A percentile compares a stretch with the other conserved stretches of the same genome.
phyloP scores from a whole-genome alignment of 92 coral and sea anemone genomes.

The Porites evermanni region DNA sequence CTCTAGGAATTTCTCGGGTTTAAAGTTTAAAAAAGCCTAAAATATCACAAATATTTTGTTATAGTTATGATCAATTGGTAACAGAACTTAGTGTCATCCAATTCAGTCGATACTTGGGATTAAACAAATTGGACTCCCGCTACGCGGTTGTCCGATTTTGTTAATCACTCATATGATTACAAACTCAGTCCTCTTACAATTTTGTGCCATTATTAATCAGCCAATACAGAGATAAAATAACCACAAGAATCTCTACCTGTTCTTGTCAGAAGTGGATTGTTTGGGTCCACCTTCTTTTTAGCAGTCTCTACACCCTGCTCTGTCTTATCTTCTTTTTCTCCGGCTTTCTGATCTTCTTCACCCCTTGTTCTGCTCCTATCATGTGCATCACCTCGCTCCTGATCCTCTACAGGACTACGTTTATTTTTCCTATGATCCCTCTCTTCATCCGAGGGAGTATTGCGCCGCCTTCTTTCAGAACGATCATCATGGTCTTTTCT shows the following conservation, averaged over 20 bases:
- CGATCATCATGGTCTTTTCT: conserved; percentile 29
- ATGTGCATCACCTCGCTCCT: neutral
- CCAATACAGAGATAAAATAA: neutral
- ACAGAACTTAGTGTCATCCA: no score
- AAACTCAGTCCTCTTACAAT: no score
- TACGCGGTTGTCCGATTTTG: no score
- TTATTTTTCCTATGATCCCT: neutral
- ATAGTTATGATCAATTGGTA: no score
- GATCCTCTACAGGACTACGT: neutral
- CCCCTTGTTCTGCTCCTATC: neutral
- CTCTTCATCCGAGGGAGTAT: conserved; percentile 48
- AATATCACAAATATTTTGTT: no score
- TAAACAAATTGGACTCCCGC: no score
- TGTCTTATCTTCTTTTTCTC: conserved; percentile 31
- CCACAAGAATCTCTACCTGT: conserved; percentile 63
- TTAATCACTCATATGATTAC: no score
- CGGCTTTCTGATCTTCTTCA: conserved; percentile 7
- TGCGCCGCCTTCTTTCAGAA: conserved; percentile 48
- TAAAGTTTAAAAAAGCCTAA: no score
- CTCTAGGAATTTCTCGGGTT: no score
- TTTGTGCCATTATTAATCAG: no score
- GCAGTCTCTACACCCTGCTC: conserved; percentile 17
- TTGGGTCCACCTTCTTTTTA: conserved; percentile 57
- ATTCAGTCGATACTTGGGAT: no score
- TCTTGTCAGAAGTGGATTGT: conserved; percentile 77